Conservation (phyloP, 2,888 invertebrate genomes). For the Piscicola geometra region DNA sequence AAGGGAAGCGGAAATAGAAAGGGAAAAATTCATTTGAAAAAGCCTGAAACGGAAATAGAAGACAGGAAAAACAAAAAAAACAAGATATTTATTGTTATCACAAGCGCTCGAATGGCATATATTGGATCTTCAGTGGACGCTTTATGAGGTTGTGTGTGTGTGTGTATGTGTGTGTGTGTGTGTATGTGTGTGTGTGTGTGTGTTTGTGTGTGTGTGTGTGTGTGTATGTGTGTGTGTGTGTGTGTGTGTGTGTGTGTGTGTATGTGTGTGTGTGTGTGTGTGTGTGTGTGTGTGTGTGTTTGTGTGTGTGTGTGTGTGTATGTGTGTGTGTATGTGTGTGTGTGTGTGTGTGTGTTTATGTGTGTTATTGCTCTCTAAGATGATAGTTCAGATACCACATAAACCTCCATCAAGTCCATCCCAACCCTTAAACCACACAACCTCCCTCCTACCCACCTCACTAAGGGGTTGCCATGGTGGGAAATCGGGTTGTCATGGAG, state of each 20-base stretch:
- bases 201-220: conserved; percentile 30
- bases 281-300: conserved; percentile 35
- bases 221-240: conserved; percentile 36
- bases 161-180: conserved; percentile 8
- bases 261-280: conserved; percentile 35
- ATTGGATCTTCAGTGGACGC: background rate
- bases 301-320: conserved; percentile 35
- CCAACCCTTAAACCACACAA: too few relatives aligned
- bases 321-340: conserved; percentile 33
- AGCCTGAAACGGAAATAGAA: too few relatives aligned
- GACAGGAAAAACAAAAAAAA: too few relatives aligned
- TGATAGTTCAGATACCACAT: too few relatives aligned
- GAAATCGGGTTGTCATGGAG: background rate
- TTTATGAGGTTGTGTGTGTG: conserved; percentile 22
- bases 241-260: conserved; percentile 37
- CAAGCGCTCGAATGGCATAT: background rate
- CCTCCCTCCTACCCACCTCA: background rate
- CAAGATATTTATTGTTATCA: too few relatives aligned
- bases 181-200: conserved; percentile 33
- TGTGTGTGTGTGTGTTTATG: conserved; percentile 17
- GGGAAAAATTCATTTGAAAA: too few relatives aligned
- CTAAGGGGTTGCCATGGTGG: background rate
- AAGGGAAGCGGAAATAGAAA: too few relatives aligned
- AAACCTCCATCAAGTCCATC: too few relatives aligned
- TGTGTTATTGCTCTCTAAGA: background rate